These are phyloP conservation scores for Microcebus griseorufus DNA, from an alignment of 2,113 vertebrate species.

Conservation along the genomic window DNA sequence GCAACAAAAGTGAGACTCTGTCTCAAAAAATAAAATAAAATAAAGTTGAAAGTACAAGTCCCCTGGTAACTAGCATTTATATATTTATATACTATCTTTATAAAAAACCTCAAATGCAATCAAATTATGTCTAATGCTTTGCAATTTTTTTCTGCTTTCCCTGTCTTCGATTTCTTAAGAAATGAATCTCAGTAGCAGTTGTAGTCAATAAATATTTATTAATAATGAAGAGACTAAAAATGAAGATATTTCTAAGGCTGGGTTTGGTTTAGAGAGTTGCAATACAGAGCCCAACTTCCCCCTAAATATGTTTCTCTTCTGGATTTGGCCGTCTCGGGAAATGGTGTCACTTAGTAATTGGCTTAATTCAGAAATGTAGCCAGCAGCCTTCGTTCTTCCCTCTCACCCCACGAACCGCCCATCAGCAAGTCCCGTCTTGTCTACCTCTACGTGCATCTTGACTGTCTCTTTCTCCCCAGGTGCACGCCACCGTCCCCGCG, in stretches of 20 bases:
- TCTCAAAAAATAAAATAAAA: too few species aligned
- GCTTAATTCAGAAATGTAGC: not conserved
- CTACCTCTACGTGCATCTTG: fast-evolving
- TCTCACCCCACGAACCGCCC: not conserved
- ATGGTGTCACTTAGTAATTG: not conserved
- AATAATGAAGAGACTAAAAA: not conserved
- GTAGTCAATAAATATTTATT: not conserved
- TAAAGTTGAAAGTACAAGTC: not conserved
- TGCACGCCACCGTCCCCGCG: fast-evolving
- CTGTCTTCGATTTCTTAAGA: not conserved
- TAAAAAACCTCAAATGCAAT: constrained; percentile 4
- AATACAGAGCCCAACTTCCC: not conserved
- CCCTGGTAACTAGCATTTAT: not conserved
- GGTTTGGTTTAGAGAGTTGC: not conserved
- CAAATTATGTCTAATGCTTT: not conserved
- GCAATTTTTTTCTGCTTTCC: not conserved
- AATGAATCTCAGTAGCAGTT: not conserved
- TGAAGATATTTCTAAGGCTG: not conserved
- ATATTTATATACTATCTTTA: not conserved
- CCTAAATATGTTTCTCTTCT: not conserved
- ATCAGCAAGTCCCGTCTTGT: not conserved
- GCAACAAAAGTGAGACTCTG: too few species aligned
- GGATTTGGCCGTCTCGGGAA: not conserved
- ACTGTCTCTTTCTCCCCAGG: not conserved
- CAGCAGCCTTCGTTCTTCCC: not conserved